These are phyloP conservation scores for Drosophila testacea DNA, from an alignment of 2,888 invertebrate species.

Conservation along the genomic window DNA sequence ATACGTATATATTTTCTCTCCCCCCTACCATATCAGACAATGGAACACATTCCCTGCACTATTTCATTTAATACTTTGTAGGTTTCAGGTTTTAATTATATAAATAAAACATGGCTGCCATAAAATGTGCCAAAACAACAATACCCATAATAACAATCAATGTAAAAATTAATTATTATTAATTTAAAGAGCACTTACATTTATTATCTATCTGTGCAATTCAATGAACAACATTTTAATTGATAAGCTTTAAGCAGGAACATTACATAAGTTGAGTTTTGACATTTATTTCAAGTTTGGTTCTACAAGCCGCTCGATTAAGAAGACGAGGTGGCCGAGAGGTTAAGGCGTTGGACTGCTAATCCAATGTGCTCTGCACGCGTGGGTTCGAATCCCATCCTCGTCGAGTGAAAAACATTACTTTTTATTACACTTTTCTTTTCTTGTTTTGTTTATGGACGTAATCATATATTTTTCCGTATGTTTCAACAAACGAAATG, in stretches of 20 bases:
- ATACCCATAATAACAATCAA: not conserved
- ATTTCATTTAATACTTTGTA: not conserved
- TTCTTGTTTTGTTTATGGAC: not conserved
- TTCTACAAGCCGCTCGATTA: not conserved
- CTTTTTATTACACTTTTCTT: not conserved
- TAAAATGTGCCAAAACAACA: not conserved
- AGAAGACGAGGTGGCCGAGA: slow-evolving; percentile 92
- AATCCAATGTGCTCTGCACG: slow-evolving; percentile 94
- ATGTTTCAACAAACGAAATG: slow-evolving; percentile 12
- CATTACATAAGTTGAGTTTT: slow-evolving; percentile 4
- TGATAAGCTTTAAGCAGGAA: slow-evolving; percentile 34
- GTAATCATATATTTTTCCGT: not conserved
- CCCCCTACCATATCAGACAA: not conserved
- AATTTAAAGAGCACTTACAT: slow-evolving; percentile 3
- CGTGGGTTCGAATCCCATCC: slow-evolving; percentile 94
- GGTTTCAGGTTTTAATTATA: not conserved
- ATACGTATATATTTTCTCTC: no score
- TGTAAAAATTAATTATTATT: not conserved
- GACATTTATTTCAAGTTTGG: slow-evolving; percentile 3
- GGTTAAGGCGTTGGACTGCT: slow-evolving; percentile 95
- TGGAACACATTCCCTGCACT: not conserved
- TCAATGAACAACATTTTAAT: not conserved
- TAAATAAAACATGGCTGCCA: not conserved
- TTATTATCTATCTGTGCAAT: slow-evolving; percentile 15
- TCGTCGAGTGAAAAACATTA: slow-evolving; percentile 86